Conservation (phyloP, 2,797 vertebrate species). For the Gymnopithys bicolor region DNA sequence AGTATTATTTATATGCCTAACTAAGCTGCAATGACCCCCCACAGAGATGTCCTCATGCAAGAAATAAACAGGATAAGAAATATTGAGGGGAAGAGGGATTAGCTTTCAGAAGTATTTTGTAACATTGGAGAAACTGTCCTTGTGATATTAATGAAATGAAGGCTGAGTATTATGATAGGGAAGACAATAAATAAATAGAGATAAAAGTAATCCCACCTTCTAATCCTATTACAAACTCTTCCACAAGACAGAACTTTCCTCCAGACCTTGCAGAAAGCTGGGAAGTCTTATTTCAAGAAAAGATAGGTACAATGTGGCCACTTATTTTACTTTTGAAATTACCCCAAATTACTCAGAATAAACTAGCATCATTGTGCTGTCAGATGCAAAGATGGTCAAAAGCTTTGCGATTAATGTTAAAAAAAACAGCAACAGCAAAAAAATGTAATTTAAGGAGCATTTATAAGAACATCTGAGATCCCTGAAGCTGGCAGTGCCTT, state of each 20-base stretch:
- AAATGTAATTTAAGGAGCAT: background rate
- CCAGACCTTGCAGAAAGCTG: background rate
- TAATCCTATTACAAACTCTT: conserved; percentile 2
- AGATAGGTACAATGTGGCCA: background rate
- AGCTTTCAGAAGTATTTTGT: background rate
- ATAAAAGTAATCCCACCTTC: conserved; percentile 6
- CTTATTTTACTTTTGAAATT: background rate
- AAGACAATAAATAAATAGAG: conserved; percentile 18
- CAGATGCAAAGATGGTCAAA: background rate
- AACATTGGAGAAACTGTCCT: background rate
- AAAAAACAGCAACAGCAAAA: conserved; percentile 16
- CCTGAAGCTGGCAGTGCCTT: background rate
- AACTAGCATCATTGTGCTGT: background rate
- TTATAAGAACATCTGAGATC: conserved; percentile 1
- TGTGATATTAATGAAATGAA: conserved; percentile 5
- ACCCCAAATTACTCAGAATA: background rate
- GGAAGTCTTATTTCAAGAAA: background rate
- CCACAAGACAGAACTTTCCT: background rate
- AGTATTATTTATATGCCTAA: background rate
- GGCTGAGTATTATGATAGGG: background rate
- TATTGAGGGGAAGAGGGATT: background rate
- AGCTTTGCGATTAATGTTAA: background rate
- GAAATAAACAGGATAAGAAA: conserved; percentile 13
- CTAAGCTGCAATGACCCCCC: background rate
- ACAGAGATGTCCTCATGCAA: background rate